Evolutionary conservation across 2,888 invertebrate genomes (phyloP).

Genomic region (Osedax frankpressi): DNA sequence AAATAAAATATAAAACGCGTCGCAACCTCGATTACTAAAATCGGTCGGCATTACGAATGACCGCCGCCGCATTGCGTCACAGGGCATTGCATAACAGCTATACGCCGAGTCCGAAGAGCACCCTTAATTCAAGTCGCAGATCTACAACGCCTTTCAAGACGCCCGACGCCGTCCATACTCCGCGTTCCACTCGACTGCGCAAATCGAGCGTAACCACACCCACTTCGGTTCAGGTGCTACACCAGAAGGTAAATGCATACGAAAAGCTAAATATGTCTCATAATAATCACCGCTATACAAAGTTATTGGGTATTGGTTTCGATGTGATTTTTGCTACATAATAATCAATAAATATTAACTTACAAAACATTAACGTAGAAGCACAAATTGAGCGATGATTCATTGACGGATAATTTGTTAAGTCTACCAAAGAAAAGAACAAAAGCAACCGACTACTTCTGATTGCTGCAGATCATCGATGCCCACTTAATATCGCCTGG

Average conservation of each 20-base stretch:
- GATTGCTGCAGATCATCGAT: too few species aligned
- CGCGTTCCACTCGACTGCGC: not conserved
- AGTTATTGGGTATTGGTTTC: too few species aligned
- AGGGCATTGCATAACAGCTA: constrained; percentile 52
- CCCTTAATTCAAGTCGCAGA: not conserved
- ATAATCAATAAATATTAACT: too few species aligned
- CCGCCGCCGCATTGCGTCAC: constrained; percentile 13
- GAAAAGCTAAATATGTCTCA: not conserved
- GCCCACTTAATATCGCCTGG: too few species aligned
- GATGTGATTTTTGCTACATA: too few species aligned
- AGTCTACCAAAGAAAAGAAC: constrained; percentile 56
- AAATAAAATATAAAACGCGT: too few species aligned
- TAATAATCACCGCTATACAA: constrained; percentile 19
- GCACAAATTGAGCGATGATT: constrained; percentile 27
- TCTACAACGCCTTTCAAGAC: not conserved
- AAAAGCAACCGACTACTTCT: constrained; percentile 47
- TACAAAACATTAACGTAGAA: not conserved
- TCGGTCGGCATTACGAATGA: too few species aligned
- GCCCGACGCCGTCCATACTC: not conserved
- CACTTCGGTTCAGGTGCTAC: constrained; percentile 5
- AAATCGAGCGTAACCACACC: not conserved
- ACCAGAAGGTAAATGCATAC: not conserved
- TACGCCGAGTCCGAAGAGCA: constrained; percentile 48
- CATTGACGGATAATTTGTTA: constrained; percentile 68
- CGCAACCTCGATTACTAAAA: too few species aligned